Conservation (phyloP, 2,888 invertebrate species). For the Apotomis capreana region DNA sequence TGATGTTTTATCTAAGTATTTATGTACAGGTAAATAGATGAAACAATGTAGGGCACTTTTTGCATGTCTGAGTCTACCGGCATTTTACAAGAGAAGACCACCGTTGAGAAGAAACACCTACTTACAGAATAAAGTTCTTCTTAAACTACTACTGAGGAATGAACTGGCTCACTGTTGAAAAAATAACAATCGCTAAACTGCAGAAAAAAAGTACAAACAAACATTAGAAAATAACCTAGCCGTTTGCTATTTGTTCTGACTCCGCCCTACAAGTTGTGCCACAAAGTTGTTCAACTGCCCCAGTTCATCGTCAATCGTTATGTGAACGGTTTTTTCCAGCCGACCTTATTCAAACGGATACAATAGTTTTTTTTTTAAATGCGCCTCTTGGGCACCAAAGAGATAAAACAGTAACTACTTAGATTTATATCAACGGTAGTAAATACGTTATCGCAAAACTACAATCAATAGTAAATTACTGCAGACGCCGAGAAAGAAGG, state of each 20-base stretch:
- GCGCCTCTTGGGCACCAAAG: too few relatives aligned
- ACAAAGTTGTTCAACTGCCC: slow-evolving; percentile 32
- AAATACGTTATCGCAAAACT: too few relatives aligned
- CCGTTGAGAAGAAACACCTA: too few relatives aligned
- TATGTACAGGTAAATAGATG: background rate
- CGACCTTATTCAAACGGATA: background rate
- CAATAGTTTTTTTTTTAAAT: too few relatives aligned
- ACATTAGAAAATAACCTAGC: slow-evolving; percentile 26
- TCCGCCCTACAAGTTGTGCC: slow-evolving; percentile 30
- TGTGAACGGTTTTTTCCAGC: slow-evolving; percentile 12
- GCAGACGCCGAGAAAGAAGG: too few relatives aligned
- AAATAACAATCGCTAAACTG: background rate
- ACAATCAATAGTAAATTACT: too few relatives aligned
- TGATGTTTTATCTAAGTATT: background rate
- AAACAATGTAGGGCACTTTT: too few relatives aligned
- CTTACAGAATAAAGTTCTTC: background rate
- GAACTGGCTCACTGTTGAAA: background rate
- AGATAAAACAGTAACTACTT: too few relatives aligned
- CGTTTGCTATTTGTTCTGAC: slow-evolving; percentile 30
- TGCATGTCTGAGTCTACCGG: too few relatives aligned
- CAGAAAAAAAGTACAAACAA: slow-evolving; percentile 9
- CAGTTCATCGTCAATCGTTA: slow-evolving; percentile 40
- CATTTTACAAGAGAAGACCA: too few relatives aligned
- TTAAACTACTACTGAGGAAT: background rate
- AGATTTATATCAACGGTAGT: too few relatives aligned